Conservation (phyloP, 2,797 vertebrate genomes). For the Phrynocephalus vlangalii region DNA sequence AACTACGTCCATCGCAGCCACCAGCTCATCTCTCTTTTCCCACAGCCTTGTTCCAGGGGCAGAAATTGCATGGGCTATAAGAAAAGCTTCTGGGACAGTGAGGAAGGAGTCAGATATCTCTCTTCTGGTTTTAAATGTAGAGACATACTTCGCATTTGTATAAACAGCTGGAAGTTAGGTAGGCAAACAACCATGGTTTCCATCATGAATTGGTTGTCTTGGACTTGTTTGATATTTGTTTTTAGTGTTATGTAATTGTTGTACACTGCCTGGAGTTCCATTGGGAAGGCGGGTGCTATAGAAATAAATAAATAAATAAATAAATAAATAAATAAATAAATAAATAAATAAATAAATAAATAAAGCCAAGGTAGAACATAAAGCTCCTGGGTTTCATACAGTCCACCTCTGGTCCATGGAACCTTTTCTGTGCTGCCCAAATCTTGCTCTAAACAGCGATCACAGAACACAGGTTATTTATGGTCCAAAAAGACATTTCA, state of each 20-base stretch:
- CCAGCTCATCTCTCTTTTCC: background rate
- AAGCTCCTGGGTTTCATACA: too few species aligned
- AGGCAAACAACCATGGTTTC: background rate
- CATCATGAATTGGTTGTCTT: background rate
- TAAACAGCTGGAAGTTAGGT: background rate
- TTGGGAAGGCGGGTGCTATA: too few species aligned
- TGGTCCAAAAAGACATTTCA: background rate
- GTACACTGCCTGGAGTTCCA: too few species aligned
- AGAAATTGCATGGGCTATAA: background rate
- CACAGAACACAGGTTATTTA: background rate
- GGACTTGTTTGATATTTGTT: too few species aligned
- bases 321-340: too few species aligned
- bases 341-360: too few species aligned
- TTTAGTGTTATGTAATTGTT: too few species aligned
- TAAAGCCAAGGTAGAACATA: too few species aligned
- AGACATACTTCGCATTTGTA: background rate
- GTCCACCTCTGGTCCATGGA: too few species aligned
- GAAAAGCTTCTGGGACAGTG: background rate
- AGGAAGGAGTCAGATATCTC: background rate
- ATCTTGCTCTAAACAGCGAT: too few species aligned
- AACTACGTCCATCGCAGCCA: background rate
- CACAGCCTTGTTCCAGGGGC: background rate
- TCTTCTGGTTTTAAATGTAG: background rate
- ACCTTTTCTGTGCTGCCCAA: too few species aligned
- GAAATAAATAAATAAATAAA: too few species aligned